Evolutionary conservation across 2,888 invertebrate genomes (phyloP).

Genomic region (Molorchus minor): DNA sequence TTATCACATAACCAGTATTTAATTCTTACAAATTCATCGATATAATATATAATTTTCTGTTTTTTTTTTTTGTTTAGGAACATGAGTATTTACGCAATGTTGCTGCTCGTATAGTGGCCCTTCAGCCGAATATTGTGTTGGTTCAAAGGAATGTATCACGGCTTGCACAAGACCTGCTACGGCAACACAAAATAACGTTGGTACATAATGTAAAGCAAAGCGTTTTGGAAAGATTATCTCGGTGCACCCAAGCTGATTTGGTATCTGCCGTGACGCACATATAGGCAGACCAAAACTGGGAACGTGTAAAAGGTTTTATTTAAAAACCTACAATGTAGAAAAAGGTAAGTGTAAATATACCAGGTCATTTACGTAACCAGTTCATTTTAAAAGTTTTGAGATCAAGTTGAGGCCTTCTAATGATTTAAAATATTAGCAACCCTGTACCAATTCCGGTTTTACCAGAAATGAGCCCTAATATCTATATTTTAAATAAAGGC

Average conservation of each 20-base stretch:
- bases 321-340: conserved; percentile 67
- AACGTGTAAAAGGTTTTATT: conserved; percentile 82
- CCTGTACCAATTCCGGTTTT: too few species aligned
- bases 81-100: conserved; percentile 86
- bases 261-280: conserved; percentile 89
- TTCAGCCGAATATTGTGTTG: conserved; percentile 87
- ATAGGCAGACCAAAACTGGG: conserved; percentile 85
- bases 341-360: conserved; percentile 56
- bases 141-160: conserved; percentile 89
- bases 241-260: conserved; percentile 85
- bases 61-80: conserved; percentile 67
- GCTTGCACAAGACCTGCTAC: conserved; percentile 85
- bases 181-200: conserved; percentile 83
- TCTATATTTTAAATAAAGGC: too few species aligned
- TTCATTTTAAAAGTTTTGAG: too few species aligned
- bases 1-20: too few species aligned
- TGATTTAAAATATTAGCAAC: too few species aligned
- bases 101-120: conserved; percentile 83
- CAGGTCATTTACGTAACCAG: too few species aligned
- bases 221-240: conserved; percentile 80
- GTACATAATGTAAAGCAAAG: conserved; percentile 85
- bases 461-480: too few species aligned
- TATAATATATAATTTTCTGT: conserved; percentile 8
- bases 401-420: too few species aligned
- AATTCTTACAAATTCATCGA: too few species aligned